Evolutionary conservation across 2,888 invertebrate species (phyloP), one percentile per base, ranked within the genome.

Genomic region (Hemistola chrysoprasaria): DNA sequence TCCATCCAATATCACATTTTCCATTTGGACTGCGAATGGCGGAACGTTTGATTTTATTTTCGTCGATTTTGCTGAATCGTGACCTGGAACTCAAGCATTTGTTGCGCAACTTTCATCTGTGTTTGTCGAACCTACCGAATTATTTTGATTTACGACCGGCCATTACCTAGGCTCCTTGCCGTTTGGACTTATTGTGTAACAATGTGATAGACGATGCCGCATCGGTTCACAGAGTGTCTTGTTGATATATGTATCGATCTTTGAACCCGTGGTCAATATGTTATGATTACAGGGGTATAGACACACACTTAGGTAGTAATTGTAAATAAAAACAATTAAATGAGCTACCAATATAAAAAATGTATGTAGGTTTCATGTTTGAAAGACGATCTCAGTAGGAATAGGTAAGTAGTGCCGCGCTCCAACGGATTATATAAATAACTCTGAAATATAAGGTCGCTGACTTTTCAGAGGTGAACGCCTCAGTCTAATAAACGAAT

Each of bases 21-120:
- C 75, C 68, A 68, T 75, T 71, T 71, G 61, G 58, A 52, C 62
- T 61, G 65, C 60, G 67, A 70, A 59, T 70, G 65, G 60, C 63
- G 67, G 56, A 71, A 71, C 78, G 70, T 78, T 79, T 78, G 77
- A 78, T 79, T 80, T 79, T 79, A 78, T 78, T 79, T 78, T 78
- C 70, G 74, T 72, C 76, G 71, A 80, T 79, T 79, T 78, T 75
- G 75, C 72, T 69, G 69, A 74, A 75, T 78, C 79, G 80, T 79
- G 79, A 78, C 76, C 71, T 73, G 80, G 77, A 77, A 72, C 69
- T 64, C 57, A 71, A 70, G 71, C 69, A 72, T 75, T 73, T 72
- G 73, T 72, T 73, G 71, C 66, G 71, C 67, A 76, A 72, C 68
- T 73, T 72, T 74, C 61, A 71, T 71, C 70, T 69, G 60, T 62